Evolutionary conservation across 2,888 invertebrate species (phyloP), one percentile per base, ranked within the genome.

Genomic region (Morinoia aosen): DNA sequence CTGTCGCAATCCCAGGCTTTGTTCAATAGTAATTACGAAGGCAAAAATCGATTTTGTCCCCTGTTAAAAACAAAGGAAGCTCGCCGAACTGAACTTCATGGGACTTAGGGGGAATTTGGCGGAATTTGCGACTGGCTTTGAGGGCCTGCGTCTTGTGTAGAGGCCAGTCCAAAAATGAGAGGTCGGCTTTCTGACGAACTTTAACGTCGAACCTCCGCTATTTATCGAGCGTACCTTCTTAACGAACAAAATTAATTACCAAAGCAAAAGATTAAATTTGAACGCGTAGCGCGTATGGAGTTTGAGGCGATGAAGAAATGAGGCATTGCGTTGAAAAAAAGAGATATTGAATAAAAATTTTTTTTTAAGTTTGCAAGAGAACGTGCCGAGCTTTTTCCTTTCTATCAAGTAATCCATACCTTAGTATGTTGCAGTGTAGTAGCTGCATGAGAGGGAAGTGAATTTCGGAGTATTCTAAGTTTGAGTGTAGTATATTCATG

Each of bases 11-110:
- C 93, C 93, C 57, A 39, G 93, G 93, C 93, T 93, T 93, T 93
- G 93, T 93, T 25, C 93, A 57, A 93, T 57, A 93, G 93, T 93
- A 93, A 93, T 93, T 93, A 93, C 57, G 57, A 93, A 48, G 93
- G 93, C 57, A 93, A 93, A 93, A 93, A 93, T 93, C 93, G 93
- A 56, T 93, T 93, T 93, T 93, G 93, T 93, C 93, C 33, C 48
- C 57, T 10, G 93, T 57, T 33, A 57, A 48, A 93, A 93, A 93
- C 93, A 93, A 93, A 57, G 93, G 93, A 93, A n/a, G 93, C 90
- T 48, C 48, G 40, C 90, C 90, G 40, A 90, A 48, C 48, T 90
- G 57, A 93, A 57, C 57, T 93, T 33, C 57, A 93, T 93, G 93
- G 93, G 57, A 93, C 93, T 93, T 57, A 48, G 56, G n/a, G 33